Conservation (phyloP, 2,888 invertebrate species). For the Atrina japonica region DNA sequence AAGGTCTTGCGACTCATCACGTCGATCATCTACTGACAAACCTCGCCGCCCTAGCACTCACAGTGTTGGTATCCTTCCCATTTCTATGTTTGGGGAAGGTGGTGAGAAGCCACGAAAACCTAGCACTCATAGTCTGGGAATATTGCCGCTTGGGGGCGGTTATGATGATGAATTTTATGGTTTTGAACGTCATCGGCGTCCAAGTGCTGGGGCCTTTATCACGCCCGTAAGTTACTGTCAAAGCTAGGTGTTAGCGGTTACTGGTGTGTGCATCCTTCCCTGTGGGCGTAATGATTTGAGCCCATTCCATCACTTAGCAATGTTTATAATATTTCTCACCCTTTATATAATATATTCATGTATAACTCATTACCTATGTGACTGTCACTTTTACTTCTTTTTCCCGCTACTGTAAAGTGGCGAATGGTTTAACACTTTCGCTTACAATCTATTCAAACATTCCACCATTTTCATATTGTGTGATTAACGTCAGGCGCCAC, state of each 20-base stretch:
- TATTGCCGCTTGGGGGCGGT: conserved; percentile 61
- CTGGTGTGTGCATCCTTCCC: background rate
- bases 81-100: conserved; percentile 72
- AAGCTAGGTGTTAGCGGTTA: conserved; percentile 4
- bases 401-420: background rate
- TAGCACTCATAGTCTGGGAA: conserved; percentile 76
- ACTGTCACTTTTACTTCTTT: background rate
- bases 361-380: background rate
- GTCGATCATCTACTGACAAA: conserved; percentile 57
- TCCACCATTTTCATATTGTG: no score
- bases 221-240: conserved; percentile 70
- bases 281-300: background rate
- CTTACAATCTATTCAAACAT: no score
- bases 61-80: conserved; percentile 73
- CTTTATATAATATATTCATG: background rate
- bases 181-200: conserved; percentile 59
- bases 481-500: no score
- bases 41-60: conserved; percentile 67
- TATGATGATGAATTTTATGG: conserved; percentile 61
- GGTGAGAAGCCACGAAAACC: conserved; percentile 70
- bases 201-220: conserved; percentile 73
- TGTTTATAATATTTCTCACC: background rate
- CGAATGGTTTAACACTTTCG: no score
- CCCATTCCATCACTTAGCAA: background rate
- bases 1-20: conserved; percentile 50